Conservation (phyloP, 2,888 invertebrate species). For the Pecten maximus region DNA sequence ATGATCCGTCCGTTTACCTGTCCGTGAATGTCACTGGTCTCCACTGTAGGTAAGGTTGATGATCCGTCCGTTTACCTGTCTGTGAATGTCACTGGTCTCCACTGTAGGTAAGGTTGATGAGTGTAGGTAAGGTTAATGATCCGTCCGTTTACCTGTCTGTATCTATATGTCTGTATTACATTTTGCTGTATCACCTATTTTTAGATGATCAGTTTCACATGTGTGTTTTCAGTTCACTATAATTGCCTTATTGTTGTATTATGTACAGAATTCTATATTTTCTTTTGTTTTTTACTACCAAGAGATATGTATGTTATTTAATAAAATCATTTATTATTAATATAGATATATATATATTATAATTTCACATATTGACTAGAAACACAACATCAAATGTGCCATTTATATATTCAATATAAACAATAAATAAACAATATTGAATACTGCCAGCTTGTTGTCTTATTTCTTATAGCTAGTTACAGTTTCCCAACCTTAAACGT, state of each 20-base stretch:
- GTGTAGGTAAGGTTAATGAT: no score
- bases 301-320: constrained; percentile 30
- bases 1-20: no score
- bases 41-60: no score
- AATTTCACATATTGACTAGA: constrained; percentile 39
- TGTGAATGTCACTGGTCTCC: no score
- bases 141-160: not conserved
- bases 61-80: no score
- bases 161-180: not conserved
- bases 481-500: no score
- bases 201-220: not conserved
- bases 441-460: not conserved
- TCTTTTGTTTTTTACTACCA: constrained; percentile 30
- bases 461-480: no score
- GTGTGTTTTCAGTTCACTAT: constrained; percentile 27
- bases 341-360: constrained; percentile 39
- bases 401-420: constrained; percentile 41
- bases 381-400: constrained; percentile 43
- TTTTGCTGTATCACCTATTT: not conserved
- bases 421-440: constrained; percentile 37
- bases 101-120: no score
- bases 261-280: constrained; percentile 10
- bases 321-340: constrained; percentile 27
- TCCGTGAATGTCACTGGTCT: no score
- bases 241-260: constrained; percentile 13